Evolutionary conservation across 92 coral and sea anemone species (phyloP).

Genomic region (Muricea muricata): DNA sequence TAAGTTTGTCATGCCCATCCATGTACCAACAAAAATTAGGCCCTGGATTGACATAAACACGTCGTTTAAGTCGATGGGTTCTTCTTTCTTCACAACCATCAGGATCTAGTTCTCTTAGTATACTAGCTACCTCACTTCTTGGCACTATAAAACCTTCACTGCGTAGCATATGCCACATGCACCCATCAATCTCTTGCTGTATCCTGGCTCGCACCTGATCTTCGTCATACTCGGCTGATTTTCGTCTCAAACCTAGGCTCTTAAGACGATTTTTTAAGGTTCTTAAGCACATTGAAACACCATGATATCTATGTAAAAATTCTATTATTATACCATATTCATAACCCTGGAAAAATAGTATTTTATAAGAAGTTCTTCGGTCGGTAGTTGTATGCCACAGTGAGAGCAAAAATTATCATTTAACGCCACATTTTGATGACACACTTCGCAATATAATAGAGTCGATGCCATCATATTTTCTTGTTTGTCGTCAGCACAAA

Average conservation of each 20-base stretch:
- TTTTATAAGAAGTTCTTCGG: not conserved
- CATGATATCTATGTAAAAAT: not conserved
- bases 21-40: slow-evolving; percentile 3
- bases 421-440: not conserved
- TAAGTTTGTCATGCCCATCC: slow-evolving; percentile 15
- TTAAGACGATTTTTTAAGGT: slow-evolving; percentile 56
- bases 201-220: slow-evolving; percentile 48
- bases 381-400: not conserved
- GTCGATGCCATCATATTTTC: not conserved
- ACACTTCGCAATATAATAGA: not conserved
- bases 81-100: slow-evolving; percentile 53
- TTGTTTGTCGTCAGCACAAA: no score
- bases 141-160: slow-evolving; percentile 58
- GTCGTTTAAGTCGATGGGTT: slow-evolving; percentile 39
- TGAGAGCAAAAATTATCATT: not conserved
- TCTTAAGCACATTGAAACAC: slow-evolving; percentile 11
- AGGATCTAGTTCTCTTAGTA: slow-evolving; percentile 64
- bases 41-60: slow-evolving; percentile 12
- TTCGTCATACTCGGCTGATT: slow-evolving; percentile 44
- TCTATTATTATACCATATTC: not conserved
- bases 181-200: slow-evolving; percentile 63
- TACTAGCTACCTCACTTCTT: slow-evolving; percentile 53
- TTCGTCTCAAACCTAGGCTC: slow-evolving; percentile 61
- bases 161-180: slow-evolving; percentile 68
- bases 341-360: not conserved